Base-by-base conservation (phyloP, 2,888 invertebrate species). In the Timema podura region DNA sequence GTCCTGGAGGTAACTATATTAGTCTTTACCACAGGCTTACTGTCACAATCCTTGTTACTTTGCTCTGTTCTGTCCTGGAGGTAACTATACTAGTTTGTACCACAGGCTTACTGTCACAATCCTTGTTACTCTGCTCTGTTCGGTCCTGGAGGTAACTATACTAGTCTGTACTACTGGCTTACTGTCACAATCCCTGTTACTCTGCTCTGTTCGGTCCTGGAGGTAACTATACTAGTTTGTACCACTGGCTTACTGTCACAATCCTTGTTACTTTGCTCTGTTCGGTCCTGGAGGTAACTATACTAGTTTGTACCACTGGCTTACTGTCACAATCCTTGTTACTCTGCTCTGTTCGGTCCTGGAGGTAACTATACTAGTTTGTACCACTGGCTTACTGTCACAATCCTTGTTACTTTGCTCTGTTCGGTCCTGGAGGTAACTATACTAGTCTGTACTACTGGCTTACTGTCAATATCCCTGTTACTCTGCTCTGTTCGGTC, bases 401-500 rank as follows among this genome's bases (percentile, higher is more conserved):
- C 79, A 84, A 85, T 69, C 89, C 89, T 0, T 90, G 90, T 77
- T 89, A 90, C 76, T 83, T 87, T 0, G 86, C 88, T 10, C 79
- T 89, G 5, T 90, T 86, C 79, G 90, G 90, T 67, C 90, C 90
- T 57, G 85, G 86, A 75, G 85, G 85, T 79, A 79, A 64, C 67
- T 68, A 30, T 48, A n/a, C n/a, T n/a, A n/a, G n/a, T n/a, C n/a
- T n/a, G n/a, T n/a, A n/a, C n/a, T n/a, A n/a, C n/a, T n/a, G n/a
- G n/a, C n/a, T n/a, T 90, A 89, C 78, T 90, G 90, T 79, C 83
- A 87, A 79, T 84, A 85, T 69, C 89, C 89, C 0, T 90, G 90
- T 77, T 89, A 90, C 76, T 83, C 87, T 0, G 86, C 88, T 10
- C 79, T 89, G 5, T 90, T 86, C 79, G 90, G 90, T 67, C 90